phyloP scores from a whole-genome alignment of 2,797 vertebrate genomes.

The Phoeniculus purpureus region DNA sequence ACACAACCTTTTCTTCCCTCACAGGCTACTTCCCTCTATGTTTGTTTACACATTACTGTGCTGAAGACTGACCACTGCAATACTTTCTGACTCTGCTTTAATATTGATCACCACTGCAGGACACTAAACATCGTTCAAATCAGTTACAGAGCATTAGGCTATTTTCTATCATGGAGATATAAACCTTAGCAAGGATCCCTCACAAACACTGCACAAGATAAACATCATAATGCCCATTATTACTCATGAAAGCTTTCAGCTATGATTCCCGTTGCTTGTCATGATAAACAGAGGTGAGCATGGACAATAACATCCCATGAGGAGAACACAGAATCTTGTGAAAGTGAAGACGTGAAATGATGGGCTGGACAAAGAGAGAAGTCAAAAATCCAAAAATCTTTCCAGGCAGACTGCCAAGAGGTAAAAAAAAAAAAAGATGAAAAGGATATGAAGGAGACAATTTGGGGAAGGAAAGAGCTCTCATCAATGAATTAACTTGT shows the following conservation, averaged over 20 bases:
- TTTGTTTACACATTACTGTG: background rate
- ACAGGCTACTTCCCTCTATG: background rate
- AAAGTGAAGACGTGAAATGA: background rate
- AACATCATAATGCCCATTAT: background rate
- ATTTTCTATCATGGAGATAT: background rate
- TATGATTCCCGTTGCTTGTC: background rate
- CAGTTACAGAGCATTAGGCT: background rate
- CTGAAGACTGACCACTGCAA: background rate
- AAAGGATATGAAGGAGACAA: background rate
- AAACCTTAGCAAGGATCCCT: background rate
- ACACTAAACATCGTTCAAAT: background rate
- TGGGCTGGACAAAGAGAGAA: background rate
- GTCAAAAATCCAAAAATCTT: background rate
- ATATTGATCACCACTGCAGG: background rate
- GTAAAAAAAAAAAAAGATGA: rapidly evolving
- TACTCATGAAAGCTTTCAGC: background rate
- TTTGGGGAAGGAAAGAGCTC: background rate
- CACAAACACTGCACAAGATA: background rate
- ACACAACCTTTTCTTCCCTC: background rate
- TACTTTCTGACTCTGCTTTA: background rate
- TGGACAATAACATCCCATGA: background rate
- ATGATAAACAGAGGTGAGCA: background rate
- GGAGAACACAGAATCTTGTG: background rate
- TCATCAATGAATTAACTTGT: background rate
- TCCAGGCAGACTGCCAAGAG: background rate